Base-by-base conservation (phyloP, 2,113 vertebrate species). In the Lepus timidus region DNA sequence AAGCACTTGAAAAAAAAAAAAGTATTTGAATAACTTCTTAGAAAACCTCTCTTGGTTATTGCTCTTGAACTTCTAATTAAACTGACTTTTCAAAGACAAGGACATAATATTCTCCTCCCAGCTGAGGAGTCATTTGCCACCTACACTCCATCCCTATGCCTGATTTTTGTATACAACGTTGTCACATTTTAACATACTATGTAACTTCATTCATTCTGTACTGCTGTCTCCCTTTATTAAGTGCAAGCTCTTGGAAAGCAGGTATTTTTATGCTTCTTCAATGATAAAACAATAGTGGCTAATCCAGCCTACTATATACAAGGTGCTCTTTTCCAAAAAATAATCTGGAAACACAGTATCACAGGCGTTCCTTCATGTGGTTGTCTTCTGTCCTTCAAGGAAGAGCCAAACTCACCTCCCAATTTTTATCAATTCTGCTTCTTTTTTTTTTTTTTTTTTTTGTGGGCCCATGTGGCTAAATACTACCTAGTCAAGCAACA, bases 181-280 rank as follows among this genome's bases (percentile, higher is more conserved):
- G n/a, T 31, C 22, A 71, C 4, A 64, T 65, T 86, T 82, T 55
- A 76, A 22, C 33, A 76, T 8, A 71, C 22, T n/a, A 12, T 58
- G 3, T 19, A 93, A 67, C 19, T 93, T 44, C 44, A 44, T 44
- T 84, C 39, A 49, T 88, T 93, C 23, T 80, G 86, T 95, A 49
- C 4, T 85, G 23, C 49, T 79, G 3, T 65, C 58, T 88, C 14
- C 52, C 19, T 4, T 88, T 22, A 68, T 31, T 49, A 80, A 70
- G 39, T 44, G 2, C 33, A 91, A 95, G 19, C 25, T 85, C 62
- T 71, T 78, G 58, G 13, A 85, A 52, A 75, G 29, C 27, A 79
- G 23, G 29, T n/a, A 68, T 44, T 71, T 90, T 86, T 61, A 16
- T 90, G 44, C 44, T 89, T 85, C 1, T 71, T 79, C 36, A 85